Evolutionary conservation across 1,140 invertebrate species (phyloP).

Genomic region (Pygmarrhopalites habei): DNA sequence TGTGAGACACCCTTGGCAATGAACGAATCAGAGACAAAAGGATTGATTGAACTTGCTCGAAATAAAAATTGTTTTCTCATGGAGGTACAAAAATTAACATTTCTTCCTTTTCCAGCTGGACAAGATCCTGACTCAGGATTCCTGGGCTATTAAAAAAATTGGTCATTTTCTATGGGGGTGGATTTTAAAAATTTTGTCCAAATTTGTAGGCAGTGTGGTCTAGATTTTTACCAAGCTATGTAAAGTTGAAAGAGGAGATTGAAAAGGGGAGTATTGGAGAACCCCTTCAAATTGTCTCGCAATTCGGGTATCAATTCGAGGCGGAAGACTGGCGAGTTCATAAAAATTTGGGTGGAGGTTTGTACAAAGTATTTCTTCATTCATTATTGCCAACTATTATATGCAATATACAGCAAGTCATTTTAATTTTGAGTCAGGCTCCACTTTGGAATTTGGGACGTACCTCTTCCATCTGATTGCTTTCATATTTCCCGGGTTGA

Average conservation of each 20-base stretch:
- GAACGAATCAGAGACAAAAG: conserved; percentile 58
- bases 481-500: conserved; percentile 58
- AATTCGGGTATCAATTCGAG: conserved; percentile 57
- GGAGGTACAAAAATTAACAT: too few relatives aligned
- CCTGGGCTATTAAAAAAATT: too few relatives aligned
- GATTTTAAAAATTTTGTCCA: too few relatives aligned
- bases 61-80: conserved; percentile 66
- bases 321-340: conserved; percentile 55
- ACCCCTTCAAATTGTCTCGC: conserved; percentile 56
- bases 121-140: too few relatives aligned
- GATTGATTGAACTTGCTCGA: conserved; percentile 53
- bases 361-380: background rate
- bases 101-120: too few relatives aligned
- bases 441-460: conserved; percentile 71
- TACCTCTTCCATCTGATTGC: conserved; percentile 70
- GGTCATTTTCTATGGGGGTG: too few relatives aligned
- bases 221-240: conserved; percentile 68
- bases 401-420: background rate
- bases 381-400: background rate
- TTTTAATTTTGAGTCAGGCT: conserved; percentile 49
- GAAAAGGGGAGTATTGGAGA: conserved; percentile 60
- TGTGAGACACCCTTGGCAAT: conserved; percentile 78
- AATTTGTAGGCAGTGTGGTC: conserved; percentile 64
- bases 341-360: conserved; percentile 52
- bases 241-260: conserved; percentile 53